Conservation (phyloP, 2,113 vertebrate genomes). For the Pao palembangensis region DNA sequence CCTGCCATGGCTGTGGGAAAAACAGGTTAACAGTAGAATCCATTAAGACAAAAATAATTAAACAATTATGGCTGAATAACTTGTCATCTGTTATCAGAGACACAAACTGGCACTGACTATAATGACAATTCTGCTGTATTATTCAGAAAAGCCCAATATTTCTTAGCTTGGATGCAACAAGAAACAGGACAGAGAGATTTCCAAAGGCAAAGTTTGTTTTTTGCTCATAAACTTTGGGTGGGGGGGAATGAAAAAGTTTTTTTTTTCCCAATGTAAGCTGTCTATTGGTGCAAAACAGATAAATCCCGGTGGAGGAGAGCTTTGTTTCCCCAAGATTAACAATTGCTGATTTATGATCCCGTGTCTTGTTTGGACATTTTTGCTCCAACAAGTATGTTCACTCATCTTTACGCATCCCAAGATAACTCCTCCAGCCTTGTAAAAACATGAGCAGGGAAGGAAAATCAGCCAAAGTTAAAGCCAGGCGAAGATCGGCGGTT, state of each 20-base stretch:
- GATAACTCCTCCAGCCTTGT: conserved; percentile 27
- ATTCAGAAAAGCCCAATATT: conserved; percentile 5
- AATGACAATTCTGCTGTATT: not conserved
- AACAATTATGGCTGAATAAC: not conserved
- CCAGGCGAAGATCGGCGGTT: conserved; percentile 2
- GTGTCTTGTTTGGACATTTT: conserved; percentile 35
- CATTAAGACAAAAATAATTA: not conserved
- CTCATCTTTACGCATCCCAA: conserved; percentile 24
- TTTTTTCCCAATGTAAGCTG: conserved; percentile 14
- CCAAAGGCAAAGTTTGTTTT: not conserved
- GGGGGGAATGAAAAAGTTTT: not conserved
- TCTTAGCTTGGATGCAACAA: not conserved
- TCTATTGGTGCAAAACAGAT: conserved; percentile 7
- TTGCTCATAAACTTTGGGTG: not conserved
- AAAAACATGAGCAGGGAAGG: conserved; percentile 10
- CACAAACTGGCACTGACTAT: not conserved
- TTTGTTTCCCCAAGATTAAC: conserved; percentile 43
- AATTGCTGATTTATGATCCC: conserved; percentile 46
- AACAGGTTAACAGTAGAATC: not conserved
- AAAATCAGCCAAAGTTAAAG: not conserved
- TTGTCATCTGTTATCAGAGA: not conserved
- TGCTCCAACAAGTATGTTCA: conserved; percentile 26
- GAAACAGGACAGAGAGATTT: conserved; percentile 10
- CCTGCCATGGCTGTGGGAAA: not conserved
- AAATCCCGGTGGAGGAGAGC: conserved; percentile 6